A percentile compares a stretch with the other conserved stretches of the same genome.
Conservation (phyloP, 2,113 vertebrate genomes). For the Rhagologus leucostigma region DNA sequence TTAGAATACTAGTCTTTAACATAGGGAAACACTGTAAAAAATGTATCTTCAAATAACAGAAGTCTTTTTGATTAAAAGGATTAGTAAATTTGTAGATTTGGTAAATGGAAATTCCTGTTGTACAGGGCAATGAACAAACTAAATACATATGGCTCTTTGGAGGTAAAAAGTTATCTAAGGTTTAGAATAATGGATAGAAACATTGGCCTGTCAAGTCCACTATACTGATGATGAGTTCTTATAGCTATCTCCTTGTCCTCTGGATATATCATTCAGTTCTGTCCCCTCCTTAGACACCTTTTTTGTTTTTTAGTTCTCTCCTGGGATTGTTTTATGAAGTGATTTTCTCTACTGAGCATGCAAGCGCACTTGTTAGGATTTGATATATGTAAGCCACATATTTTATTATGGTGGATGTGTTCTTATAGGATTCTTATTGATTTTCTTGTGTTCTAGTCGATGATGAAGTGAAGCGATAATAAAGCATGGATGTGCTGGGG, state of each 20-base stretch:
- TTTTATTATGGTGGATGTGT: conserved; percentile 54
- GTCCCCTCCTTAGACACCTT: not conserved
- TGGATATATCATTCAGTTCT: not conserved
- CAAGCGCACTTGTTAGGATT: conserved; percentile 45
- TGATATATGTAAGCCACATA: conserved; percentile 55
- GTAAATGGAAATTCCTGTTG: not conserved
- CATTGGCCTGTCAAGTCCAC: not conserved
- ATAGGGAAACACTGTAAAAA: not conserved
- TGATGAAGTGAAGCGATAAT: conserved; percentile 48
- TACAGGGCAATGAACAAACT: not conserved
- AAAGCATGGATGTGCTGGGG: not conserved
- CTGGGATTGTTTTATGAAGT: conserved; percentile 36
- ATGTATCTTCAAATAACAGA: not conserved
- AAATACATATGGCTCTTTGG: not conserved
- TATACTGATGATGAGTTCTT: not conserved
- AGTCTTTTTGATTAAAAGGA: not conserved
- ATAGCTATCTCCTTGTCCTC: not conserved
- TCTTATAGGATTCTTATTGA: conserved; percentile 44
- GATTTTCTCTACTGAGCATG: conserved; percentile 36
- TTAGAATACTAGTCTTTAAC: not conserved
- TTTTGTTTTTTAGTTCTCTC: conserved; percentile 5
- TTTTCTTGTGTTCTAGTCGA: conserved; percentile 23
- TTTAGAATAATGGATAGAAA: not conserved
- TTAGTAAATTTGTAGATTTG: not conserved
- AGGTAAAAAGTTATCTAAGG: not conserved